Evolutionary conservation across 1,140 invertebrate species (phyloP), one percentile per base, ranked within the genome.

Genomic region (Tetraneura akinire): DNA sequence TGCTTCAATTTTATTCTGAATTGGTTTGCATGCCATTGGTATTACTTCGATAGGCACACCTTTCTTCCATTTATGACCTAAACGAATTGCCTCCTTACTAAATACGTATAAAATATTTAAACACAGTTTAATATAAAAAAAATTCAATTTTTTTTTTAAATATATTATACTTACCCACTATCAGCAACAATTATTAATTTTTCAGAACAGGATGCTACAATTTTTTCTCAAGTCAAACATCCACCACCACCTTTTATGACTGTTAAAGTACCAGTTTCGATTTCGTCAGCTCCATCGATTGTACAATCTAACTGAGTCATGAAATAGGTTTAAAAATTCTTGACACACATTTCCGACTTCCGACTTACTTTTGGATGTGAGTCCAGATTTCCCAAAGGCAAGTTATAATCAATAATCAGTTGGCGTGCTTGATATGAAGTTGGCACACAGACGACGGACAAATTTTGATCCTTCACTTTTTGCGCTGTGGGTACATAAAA

Each of bases 201-300:
- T 80, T 92, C 90, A 0, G 95, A 89, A 86, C 94, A 96, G 18
- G 93, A 93, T 18, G 96, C 96, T 47, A 99, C 91, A 83, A 98
- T 95, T 88, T 99, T 99, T 86, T 99, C 96, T 89, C 98, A 96
- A 16, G 96, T 88, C 16, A 97, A 89, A 86, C 97, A 99, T 18
- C 94, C 97, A 51, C 97, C 97, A 45, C 97, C 97, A 76, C 96
- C 97, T 90, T 99, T 99, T 37, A 99, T 98, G 1, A 96, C 87
- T 81, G 91, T 94, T 85, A 98, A 87, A 80, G 93, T 83, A 1
- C 88, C 86, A 0, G 87, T 85, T 86, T 97, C 95, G 13, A 96
- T 95, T 90, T 99, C 97, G 89, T 99, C 97, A 60, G 96, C 96
- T 21, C 97, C 97, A 89, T 99, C 97, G 84, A 99, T 95, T 18